Base-by-base conservation (phyloP, 2,113 vertebrate species). In the Pseudorasbora parva region DNA sequence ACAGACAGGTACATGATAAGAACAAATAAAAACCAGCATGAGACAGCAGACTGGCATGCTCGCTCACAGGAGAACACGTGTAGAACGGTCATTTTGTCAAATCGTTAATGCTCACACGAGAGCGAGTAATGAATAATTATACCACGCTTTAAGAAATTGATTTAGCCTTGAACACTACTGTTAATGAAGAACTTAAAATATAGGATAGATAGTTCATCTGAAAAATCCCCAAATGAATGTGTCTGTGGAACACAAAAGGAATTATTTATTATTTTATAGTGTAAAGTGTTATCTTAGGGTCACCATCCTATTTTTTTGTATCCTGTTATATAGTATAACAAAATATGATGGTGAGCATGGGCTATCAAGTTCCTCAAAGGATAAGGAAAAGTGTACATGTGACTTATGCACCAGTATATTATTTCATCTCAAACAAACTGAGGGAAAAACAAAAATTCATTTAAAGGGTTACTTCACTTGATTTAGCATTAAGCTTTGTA, bases 1-100 rank as follows among this genome's bases (percentile, higher is more conserved):
- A 76, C 45, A 81, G 77, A 87, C 77, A 74, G 71, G 41, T 81
- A 78, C 81, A 81, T 14, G 82, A 84, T 82, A 72, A 86, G 49
- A 86, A 68, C 69, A 84, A 84, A 77, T 74, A 82, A 64, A 75
- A 43, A 57, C 27, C 30, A 51, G 66, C 64, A 78, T 62, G 80
- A 57, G 56, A 78, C 41, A 8, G 45, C 62, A 27, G 72, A 19
- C 60, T 71, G 21, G 25, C 30, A 73, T 25, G 74, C 15, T 19
- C 49, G 12, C 60, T 37, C 75, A 45, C 80, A 62, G 47, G n/a
- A 71, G 64, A 62, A 71, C 77, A 72, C 10, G 19, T 54, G 45
- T 84, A n/a, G 21, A 27, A 54, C 3, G n/a, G 6, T 19, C 15
- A 14, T 45, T 49, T 23, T 49, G 72, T 64, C 27, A 76, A 51